Evolutionary conservation across 2,113 vertebrate species (phyloP).

Genomic region (Odocoileus hemionus): DNA sequence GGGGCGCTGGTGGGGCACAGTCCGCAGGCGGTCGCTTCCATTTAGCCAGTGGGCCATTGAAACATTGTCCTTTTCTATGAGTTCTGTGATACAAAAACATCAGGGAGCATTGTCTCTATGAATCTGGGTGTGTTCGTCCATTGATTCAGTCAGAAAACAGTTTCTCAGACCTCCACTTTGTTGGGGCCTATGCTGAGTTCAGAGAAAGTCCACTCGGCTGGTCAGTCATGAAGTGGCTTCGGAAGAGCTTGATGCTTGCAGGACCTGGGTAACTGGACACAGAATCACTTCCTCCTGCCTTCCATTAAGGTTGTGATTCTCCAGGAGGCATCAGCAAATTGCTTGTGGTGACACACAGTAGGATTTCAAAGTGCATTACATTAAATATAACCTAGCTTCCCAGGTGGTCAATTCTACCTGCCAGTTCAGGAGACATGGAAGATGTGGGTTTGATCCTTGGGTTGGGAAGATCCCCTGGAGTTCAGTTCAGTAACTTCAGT

Average conservation of each 20-base stretch:
- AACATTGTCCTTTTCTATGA: accelerated
- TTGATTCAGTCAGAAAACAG: not conserved
- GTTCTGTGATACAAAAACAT: not conserved
- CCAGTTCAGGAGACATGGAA: not conserved
- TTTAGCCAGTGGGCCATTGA: not conserved
- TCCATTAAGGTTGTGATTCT: not conserved
- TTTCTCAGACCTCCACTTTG: not conserved
- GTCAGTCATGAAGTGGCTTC: not conserved
- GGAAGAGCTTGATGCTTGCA: not conserved
- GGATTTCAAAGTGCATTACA: not conserved
- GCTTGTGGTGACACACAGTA: not conserved
- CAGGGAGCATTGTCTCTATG: not conserved
- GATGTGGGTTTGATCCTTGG: not conserved
- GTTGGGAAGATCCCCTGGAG: not conserved
- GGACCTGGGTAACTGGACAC: too few relatives aligned
- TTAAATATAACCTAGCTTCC: not conserved
- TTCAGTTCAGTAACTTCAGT: not conserved
- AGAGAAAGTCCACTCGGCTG: not conserved
- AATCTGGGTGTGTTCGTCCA: not conserved
- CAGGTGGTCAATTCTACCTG: not conserved
- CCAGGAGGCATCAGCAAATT: not conserved
- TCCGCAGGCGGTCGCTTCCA: not conserved
- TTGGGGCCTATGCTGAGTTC: accelerated
- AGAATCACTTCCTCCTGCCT: not conserved
- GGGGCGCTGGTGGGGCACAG: accelerated